A percentile compares a stretch with the other conserved stretches of the same genome.
These are phyloP conservation scores for Falco columbarius DNA, from an alignment of 2,797 vertebrate genomes.

Conservation along the genomic window DNA sequence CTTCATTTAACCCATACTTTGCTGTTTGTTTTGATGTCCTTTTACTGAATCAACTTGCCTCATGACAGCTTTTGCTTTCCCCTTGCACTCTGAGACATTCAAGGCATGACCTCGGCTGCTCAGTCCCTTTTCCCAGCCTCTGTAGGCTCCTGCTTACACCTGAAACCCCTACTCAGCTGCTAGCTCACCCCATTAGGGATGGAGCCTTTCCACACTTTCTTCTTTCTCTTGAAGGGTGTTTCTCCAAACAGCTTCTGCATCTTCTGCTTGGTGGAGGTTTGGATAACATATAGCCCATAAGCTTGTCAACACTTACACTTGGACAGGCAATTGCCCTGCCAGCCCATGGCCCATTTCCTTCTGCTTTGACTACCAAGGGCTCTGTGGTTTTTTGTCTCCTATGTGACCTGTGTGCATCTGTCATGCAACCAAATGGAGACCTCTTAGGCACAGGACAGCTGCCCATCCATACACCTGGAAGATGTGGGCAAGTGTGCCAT, in stretches of 20 bases:
- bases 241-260: neutral
- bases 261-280: neutral
- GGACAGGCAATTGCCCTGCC: neutral
- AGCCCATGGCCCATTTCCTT: neutral
- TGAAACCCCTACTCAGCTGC: neutral
- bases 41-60: neutral
- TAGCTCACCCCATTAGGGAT: neutral
- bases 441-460: neutral
- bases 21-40: neutral
- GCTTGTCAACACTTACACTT: neutral
- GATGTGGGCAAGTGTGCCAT: accelerated
- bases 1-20: neutral
- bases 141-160: neutral
- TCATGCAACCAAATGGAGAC: neutral
- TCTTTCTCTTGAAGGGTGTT: neutral
- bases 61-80: neutral
- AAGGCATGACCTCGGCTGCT: neutral
- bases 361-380: neutral
- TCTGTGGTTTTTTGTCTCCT: neutral
- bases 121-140: neutral
- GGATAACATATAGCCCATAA: neutral
- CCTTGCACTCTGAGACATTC: neutral
- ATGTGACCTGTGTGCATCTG: neutral
- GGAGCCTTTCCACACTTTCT: neutral
- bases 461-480: neutral